Base-by-base conservation (phyloP, 1,140 invertebrate species). In the Drosophila eugracilis region DNA sequence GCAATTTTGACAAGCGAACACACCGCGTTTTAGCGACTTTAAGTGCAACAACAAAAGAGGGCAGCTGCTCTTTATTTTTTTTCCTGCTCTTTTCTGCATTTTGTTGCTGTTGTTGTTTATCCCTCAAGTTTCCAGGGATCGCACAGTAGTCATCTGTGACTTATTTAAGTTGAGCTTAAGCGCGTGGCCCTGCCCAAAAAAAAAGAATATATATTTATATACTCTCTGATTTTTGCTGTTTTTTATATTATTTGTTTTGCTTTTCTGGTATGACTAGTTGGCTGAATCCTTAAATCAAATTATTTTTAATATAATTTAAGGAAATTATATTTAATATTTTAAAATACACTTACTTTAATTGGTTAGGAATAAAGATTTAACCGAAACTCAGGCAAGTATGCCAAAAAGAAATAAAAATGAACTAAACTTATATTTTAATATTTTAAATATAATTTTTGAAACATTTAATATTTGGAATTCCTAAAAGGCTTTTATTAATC, bases 1-100 rank as follows among this genome's bases (percentile, higher is more conserved):
- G 81, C 81, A 85, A 71, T 85, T 85, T 85, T 85, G 81, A 85
- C 81, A 85, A 88, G 81, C 80, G 60, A 74, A 80, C 72, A 85
- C 70, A 74, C 72, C 75, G 70, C 60, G 47, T 74, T 36, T 86
- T 77, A 85, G 81, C 81, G 42, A 81, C 63, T 62, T 67, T 86
- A 81, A 86, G 81, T 78, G 81, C 67, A 65, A 80, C 75, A 66
- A 84, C 80, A 85, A 85, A 85, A 62, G 81, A 49, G 15, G 24
- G 4, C 42, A 45, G 22, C 55, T 22, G 37, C 22, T 21, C 6
- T 22, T 34, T 44, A 21, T 49, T 66, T 75, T 52, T 37, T 48
- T 41, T 12, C 37, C 59, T n/a, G n/a, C n/a, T n/a, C n/a, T n/a
- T n/a, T n/a, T n/a, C n/a, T n/a, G n/a, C n/a, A n/a, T n/a, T n/a